Evolutionary conservation across 2,113 vertebrate genomes (phyloP).

Genomic region (Chionodraco myersi): DNA sequence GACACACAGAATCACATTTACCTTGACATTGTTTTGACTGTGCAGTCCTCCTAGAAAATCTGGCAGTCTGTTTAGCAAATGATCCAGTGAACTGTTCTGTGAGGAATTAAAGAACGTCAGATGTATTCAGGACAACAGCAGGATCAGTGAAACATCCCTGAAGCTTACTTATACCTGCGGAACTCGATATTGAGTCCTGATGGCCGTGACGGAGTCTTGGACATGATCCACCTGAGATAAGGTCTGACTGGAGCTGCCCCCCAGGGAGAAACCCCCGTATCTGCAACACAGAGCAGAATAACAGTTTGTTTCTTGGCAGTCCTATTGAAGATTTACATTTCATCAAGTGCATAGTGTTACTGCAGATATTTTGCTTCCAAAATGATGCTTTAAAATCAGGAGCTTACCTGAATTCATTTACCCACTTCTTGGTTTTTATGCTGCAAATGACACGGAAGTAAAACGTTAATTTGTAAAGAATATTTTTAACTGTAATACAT

Average conservation of each 20-base stretch:
- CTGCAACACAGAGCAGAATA: slow-evolving; percentile 67
- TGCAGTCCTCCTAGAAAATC: slow-evolving; percentile 79
- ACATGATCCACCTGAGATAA: slow-evolving; percentile 66
- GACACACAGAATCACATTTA: slow-evolving; percentile 46
- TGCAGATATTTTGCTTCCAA: background rate
- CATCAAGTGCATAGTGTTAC: too few relatives aligned
- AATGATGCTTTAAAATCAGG: background rate
- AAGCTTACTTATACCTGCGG: slow-evolving; percentile 67
- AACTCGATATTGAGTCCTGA: slow-evolving; percentile 78
- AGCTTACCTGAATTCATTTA: slow-evolving; percentile 92
- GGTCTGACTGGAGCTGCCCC: slow-evolving; percentile 70
- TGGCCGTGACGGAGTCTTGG: slow-evolving; percentile 64
- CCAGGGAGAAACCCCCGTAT: slow-evolving; percentile 92
- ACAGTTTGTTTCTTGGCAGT: background rate
- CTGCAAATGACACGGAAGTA: slow-evolving; percentile 68
- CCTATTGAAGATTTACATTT: too few relatives aligned
- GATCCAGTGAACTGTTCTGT: slow-evolving; percentile 84
- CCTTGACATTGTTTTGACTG: slow-evolving; percentile 87
- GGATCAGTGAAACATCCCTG: background rate
- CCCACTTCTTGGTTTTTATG: slow-evolving; percentile 91
- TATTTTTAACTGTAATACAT: background rate
- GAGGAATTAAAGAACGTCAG: slow-evolving; percentile 10
- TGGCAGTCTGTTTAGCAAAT: slow-evolving; percentile 82
- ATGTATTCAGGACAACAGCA: background rate
- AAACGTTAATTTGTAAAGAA: slow-evolving; percentile 4